Percentiles rank a stretch among this genome's conserved stretches.
Evolutionary conservation across 2,113 vertebrate species (phyloP).

Genomic region (Cyanoliseus patagonus): DNA sequence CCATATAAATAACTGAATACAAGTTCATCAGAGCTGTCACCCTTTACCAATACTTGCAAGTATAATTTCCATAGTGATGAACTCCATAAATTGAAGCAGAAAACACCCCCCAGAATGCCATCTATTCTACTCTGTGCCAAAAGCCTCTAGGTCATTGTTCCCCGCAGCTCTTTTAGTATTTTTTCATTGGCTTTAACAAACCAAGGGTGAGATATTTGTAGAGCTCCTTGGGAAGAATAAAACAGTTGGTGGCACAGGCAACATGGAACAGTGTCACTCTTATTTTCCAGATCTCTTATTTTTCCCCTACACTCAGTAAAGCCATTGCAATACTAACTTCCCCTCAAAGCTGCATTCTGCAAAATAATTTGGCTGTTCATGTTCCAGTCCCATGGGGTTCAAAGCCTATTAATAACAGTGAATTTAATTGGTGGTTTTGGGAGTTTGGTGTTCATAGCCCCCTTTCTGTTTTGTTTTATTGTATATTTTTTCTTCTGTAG

Average conservation of each 20-base stretch:
- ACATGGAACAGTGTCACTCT: neutral
- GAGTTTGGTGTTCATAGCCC: neutral
- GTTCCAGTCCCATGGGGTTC: neutral
- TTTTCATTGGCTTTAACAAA: neutral
- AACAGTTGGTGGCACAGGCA: neutral
- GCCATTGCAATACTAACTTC: neutral
- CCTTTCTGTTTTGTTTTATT: neutral
- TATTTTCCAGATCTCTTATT: neutral
- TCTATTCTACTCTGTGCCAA: neutral
- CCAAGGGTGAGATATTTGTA: neutral
- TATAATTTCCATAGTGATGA: neutral
- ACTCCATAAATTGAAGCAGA: neutral
- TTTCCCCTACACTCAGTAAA: neutral
- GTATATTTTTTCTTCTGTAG: neutral
- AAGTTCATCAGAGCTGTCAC: neutral
- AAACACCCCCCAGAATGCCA: neutral
- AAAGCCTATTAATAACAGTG: neutral
- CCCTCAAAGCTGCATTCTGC: neutral
- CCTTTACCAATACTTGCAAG: neutral
- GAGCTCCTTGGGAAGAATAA: neutral
- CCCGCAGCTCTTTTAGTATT: neutral
- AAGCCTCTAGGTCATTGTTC: neutral
- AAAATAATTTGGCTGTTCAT: neutral
- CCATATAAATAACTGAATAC: neutral
- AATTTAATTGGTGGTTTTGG: neutral